Evolutionary conservation across 2,888 invertebrate genomes (phyloP), one percentile per base, ranked within the genome.

Genomic region (Spicauda simplicius): DNA sequence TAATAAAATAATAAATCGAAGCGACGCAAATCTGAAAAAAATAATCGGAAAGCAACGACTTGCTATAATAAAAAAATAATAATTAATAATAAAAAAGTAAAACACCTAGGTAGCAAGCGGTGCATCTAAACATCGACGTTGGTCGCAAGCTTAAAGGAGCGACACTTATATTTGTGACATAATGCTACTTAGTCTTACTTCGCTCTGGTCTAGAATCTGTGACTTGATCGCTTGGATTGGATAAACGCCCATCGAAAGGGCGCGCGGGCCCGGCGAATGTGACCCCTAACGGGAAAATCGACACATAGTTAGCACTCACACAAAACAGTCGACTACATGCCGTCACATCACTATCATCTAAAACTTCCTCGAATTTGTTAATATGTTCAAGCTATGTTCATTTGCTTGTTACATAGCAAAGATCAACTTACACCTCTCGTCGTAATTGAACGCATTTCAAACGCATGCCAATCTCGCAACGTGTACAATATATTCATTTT

Each of bases 231-330:
- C 96, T 94, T 97, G 97, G 91, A 97, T 96, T 88, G 97, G 97
- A 94, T 96, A 98, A 88, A 97, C 95, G 85, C 98, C 98, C 97
- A 97, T 97, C 82, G 97, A 97, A 82, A 97, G 96, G 88, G 96
- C 96, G 90, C 97, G 96, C 91, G 97, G 97, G 94, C 97, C 97
- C 90, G 98, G 98, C 92, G 98, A 97, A 94, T 97, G 97, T 86
- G 97, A 96, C 93, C 98, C 97, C 97, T 97, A 94, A 86, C 87
- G 83, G 87, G 88, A 90, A 91, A 92, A 90, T 90, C 93, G 89
- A 83, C 86, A 91, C 88, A 91, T 91, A 84, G 94, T 94, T 94
- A 92, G 95, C 95, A 94, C 94, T 94, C 91, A 93, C 93, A 92
- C 90, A 90, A 88, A 83, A 89, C 89, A 87, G 84, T 87, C 87